These are phyloP conservation scores for Adelognathus sp. DNA, from an alignment of 2,888 invertebrate genomes.

Conservation along the genomic window DNA sequence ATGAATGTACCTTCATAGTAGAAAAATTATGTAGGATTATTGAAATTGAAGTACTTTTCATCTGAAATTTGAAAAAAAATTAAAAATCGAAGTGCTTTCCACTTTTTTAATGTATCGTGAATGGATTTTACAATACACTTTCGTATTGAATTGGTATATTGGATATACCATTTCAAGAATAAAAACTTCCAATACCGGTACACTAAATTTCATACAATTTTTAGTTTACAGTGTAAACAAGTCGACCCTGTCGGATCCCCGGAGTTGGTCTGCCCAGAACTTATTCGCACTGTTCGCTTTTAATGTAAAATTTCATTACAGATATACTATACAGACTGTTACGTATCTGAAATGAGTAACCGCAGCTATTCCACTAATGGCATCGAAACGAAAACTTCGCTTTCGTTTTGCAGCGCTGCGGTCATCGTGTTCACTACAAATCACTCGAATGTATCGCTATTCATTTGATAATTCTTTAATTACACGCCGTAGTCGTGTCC, in stretches of 20 bases:
- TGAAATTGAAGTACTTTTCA: too few species aligned
- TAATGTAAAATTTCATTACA: constrained; percentile 6
- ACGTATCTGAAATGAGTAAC: neutral
- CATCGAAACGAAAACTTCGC: constrained; percentile 9
- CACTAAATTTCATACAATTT: too few species aligned
- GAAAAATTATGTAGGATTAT: constrained; percentile 25
- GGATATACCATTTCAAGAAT: too few species aligned
- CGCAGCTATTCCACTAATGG: neutral
- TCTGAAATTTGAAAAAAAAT: too few species aligned
- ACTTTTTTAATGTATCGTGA: too few species aligned
- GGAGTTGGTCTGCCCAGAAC: neutral
- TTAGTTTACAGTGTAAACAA: too few species aligned
- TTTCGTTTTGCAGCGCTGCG: constrained; percentile 13
- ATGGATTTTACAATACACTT: too few species aligned
- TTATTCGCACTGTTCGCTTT: neutral
- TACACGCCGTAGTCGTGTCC: constrained; percentile 12
- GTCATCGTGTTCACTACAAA: constrained; percentile 16
- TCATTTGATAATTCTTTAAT: constrained; percentile 6
- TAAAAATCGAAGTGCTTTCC: too few species aligned
- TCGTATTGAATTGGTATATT: too few species aligned
- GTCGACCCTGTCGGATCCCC: neutral
- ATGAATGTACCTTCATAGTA: constrained; percentile 25
- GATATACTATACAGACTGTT: neutral
- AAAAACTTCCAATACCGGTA: too few species aligned
- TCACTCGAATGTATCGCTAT: constrained; percentile 12